Percentiles rank a stretch among this genome's conserved stretches.
Evolutionary conservation across 2,888 invertebrate genomes (phyloP).

Genomic region (Oligia latruncula): DNA sequence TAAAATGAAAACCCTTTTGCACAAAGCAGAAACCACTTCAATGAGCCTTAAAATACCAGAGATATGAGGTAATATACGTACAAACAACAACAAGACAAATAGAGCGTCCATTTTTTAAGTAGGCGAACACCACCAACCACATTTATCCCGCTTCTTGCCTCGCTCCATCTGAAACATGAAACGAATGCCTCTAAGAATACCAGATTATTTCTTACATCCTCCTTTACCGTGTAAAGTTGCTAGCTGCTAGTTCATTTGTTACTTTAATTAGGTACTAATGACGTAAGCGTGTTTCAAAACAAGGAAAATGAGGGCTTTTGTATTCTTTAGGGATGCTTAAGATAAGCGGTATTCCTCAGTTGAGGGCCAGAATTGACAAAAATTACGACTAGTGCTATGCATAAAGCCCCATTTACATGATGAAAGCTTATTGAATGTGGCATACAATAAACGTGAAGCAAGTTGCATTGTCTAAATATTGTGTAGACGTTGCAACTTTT

Average conservation of each 20-base stretch:
- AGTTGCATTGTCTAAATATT: too few relatives aligned
- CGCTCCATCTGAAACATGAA: conserved; percentile 27
- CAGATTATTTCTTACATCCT: conserved; percentile 64
- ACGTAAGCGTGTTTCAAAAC: conserved; percentile 18
- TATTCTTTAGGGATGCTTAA: not conserved
- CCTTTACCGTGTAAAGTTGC: conserved; percentile 42
- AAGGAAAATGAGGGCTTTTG: conserved; percentile 1
- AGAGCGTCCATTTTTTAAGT: not conserved
- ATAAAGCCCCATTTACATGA: too few relatives aligned
- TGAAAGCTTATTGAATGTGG: too few relatives aligned
- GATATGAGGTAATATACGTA: too few relatives aligned
- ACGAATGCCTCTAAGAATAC: conserved; percentile 62
- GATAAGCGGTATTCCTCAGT: too few relatives aligned
- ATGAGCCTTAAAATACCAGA: too few relatives aligned
- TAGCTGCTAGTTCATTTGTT: conserved; percentile 53
- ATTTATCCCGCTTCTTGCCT: conserved; percentile 34
- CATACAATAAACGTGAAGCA: too few relatives aligned
- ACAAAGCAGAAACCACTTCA: too few relatives aligned
- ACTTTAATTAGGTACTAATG: conserved; percentile 53
- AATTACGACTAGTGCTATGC: too few relatives aligned
- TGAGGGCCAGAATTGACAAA: too few relatives aligned
- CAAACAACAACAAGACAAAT: not conserved
- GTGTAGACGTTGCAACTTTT: too few relatives aligned
- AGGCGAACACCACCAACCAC: not conserved
- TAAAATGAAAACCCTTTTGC: too few relatives aligned